Conservation (phyloP, 2,113 vertebrate species). For the Megaleporinus macrocephalus region DNA sequence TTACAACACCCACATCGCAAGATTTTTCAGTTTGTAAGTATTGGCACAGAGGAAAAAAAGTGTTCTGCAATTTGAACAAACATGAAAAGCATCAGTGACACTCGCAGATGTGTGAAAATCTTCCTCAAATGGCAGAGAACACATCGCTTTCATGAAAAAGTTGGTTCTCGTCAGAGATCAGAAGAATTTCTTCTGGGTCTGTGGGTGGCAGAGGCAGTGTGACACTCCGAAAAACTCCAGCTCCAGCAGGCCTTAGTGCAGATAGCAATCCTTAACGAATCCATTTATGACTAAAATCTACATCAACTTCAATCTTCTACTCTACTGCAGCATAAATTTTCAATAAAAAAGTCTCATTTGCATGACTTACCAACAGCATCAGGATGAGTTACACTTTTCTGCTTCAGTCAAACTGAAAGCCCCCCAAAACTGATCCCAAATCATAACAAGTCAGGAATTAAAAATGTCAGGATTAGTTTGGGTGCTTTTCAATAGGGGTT, state of each 20-base stretch:
- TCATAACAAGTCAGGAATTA: background rate
- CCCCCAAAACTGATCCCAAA: background rate
- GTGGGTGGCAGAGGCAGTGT: conserved; percentile 68
- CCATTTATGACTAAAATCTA: conserved; percentile 64
- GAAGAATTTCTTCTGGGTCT: conserved; percentile 70
- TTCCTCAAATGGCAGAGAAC: conserved; percentile 57
- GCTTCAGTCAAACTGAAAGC: background rate
- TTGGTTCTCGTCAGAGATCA: conserved; percentile 63
- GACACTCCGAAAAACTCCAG: conserved; percentile 32
- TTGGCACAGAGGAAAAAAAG: conserved; percentile 55
- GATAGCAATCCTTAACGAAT: conserved; percentile 65
- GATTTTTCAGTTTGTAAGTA: conserved; percentile 39
- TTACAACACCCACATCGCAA: conserved; percentile 72
- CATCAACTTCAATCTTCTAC: conserved; percentile 47
- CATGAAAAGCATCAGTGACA: conserved; percentile 68
- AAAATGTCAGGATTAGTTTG: background rate
- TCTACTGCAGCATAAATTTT: conserved; percentile 19
- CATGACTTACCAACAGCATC: background rate
- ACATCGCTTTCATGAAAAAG: conserved; percentile 68
- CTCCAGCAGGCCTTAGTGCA: background rate
- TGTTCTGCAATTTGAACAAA: conserved; percentile 60
- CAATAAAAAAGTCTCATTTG: background rate
- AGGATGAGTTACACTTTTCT: background rate
- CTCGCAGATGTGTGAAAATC: conserved; percentile 63
- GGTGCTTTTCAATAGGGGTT: background rate